phyloP scores from a whole-genome alignment of 1,140 invertebrate genomes.

The Neodiprion fabricii region DNA sequence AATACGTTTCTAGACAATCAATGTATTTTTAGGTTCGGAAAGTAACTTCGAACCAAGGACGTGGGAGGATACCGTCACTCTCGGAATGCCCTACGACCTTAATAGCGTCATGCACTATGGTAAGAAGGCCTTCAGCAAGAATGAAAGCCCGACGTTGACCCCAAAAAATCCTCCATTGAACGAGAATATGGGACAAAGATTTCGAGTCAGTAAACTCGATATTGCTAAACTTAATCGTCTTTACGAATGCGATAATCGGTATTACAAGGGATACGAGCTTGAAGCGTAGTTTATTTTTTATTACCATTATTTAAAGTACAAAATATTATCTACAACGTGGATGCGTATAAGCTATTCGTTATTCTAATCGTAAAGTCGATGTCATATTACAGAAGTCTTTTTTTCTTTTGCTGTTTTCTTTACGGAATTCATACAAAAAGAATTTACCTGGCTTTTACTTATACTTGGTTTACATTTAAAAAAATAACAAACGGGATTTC shows the following conservation, averaged over 20 bases:
- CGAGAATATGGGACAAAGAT: neutral
- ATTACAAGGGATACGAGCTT: neutral
- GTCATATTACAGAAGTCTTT: neutral
- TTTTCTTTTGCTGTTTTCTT: neutral
- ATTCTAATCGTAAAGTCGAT: neutral
- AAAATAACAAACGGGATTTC: neutral
- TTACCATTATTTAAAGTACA: neutral
- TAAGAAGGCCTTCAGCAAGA: slow-evolving; percentile 53
- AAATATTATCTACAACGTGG: neutral
- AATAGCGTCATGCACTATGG: slow-evolving; percentile 62
- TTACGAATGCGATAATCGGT: neutral
- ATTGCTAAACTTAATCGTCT: neutral
- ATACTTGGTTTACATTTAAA: neutral
- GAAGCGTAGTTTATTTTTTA: neutral
- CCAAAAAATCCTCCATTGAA: slow-evolving; percentile 22
- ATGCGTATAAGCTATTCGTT: neutral
- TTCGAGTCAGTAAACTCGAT: neutral
- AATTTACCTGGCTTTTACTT: neutral
- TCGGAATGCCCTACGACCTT: slow-evolving; percentile 52
- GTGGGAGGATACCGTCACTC: neutral
- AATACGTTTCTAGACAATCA: too few species aligned
- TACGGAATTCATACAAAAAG: neutral
- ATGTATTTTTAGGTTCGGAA: neutral
- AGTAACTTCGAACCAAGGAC: neutral
- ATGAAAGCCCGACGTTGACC: slow-evolving; percentile 49